phyloP scores from a whole-genome alignment of 2,113 vertebrate species.

The Onychostoma macrolepis region DNA sequence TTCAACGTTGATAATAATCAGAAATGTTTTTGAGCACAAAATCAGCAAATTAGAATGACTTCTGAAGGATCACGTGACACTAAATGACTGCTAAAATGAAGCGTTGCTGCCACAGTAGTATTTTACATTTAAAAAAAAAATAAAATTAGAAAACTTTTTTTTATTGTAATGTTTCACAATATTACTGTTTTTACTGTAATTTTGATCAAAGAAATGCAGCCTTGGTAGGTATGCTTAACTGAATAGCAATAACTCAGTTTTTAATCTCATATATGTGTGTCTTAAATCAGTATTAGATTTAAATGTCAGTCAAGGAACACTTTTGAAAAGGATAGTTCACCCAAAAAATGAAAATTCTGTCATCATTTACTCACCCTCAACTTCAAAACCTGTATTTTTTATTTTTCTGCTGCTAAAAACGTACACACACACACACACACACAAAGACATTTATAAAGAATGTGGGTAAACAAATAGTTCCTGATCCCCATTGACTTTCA shows the following conservation, averaged over 20 bases:
- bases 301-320: slow-evolving; percentile 30
- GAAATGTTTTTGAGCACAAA: not conserved
- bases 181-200: not conserved
- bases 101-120: not conserved
- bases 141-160: not conserved
- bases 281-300: not conserved
- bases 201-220: not conserved
- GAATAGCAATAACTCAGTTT: not conserved
- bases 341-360: not conserved
- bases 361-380: too few relatives aligned
- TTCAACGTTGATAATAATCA: not conserved
- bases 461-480: too few relatives aligned
- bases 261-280: not conserved
- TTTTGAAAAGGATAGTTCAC: not conserved
- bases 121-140: not conserved
- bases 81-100: not conserved
- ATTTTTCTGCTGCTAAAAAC: too few relatives aligned
- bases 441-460: too few relatives aligned
- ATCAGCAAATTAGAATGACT: not conserved
- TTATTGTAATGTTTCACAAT: not conserved
- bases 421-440: too few relatives aligned
- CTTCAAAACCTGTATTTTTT: too few relatives aligned
- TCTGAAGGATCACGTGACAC: not conserved
- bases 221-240: not conserved
- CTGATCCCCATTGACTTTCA: too few relatives aligned